Evolutionary conservation across 2,113 vertebrate species (phyloP).

Genomic region (Speoplatyrhinus poulsoni): DNA sequence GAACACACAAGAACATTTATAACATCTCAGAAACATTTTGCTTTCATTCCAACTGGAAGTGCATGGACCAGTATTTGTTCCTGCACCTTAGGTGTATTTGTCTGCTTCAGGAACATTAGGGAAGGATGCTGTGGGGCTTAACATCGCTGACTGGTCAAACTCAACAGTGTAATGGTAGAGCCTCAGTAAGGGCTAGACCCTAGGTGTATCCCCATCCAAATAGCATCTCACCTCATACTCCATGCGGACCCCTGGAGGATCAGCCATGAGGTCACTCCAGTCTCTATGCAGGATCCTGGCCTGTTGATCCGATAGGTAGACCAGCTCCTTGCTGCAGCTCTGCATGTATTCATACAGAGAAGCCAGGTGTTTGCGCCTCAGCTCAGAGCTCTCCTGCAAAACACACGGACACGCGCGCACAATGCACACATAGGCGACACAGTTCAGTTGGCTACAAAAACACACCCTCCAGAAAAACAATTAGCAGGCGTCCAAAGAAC

Average conservation of each 20-base stretch:
- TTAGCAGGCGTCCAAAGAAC: background rate
- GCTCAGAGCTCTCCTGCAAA: slow-evolving; percentile 81
- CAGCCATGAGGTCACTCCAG: slow-evolving; percentile 90
- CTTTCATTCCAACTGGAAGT: too few relatives aligned
- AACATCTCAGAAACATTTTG: too few relatives aligned
- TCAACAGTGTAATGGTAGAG: too few relatives aligned
- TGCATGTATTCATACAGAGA: slow-evolving; percentile 92
- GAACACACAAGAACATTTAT: too few relatives aligned
- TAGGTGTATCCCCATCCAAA: background rate
- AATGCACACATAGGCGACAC: background rate
- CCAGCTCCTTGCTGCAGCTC: slow-evolving; percentile 87
- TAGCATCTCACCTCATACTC: slow-evolving; percentile 83
- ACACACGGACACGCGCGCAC: slow-evolving; percentile 9
- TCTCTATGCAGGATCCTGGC: slow-evolving; percentile 85
- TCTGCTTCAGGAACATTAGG: too few relatives aligned
- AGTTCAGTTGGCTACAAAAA: background rate
- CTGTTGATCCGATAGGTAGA: slow-evolving; percentile 83
- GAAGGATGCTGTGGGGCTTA: too few relatives aligned
- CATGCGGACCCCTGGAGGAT: slow-evolving; percentile 73
- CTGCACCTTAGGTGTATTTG: too few relatives aligned
- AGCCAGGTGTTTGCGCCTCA: slow-evolving; percentile 78
- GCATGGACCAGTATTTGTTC: too few relatives aligned
- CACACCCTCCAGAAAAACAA: background rate
- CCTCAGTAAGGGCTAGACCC: too few relatives aligned
- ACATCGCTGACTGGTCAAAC: too few relatives aligned